phyloP scores from a whole-genome alignment of 1,140 invertebrate genomes.

The Orius laevigatus region DNA sequence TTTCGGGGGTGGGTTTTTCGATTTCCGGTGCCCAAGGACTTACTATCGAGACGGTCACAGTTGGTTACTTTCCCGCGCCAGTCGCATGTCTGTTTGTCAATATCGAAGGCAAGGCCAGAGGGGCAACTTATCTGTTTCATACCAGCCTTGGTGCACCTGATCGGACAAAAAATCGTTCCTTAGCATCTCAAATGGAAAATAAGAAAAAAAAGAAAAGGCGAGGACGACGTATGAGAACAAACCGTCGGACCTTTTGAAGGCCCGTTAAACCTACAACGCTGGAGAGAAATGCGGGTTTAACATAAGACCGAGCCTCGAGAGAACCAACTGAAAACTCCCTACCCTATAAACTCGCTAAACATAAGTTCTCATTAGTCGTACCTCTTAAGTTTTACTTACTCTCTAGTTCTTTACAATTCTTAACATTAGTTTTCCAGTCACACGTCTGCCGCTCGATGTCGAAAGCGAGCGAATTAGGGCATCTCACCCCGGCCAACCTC shows the following conservation, averaged over 20 bases:
- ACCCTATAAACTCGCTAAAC: neutral
- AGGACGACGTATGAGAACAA: neutral
- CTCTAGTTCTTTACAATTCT: conserved; percentile 82
- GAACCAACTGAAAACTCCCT: neutral
- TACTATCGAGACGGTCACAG: conserved; percentile 91
- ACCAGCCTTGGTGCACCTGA: conserved; percentile 80
- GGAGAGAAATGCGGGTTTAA: no score
- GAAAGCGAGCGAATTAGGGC: conserved; percentile 79
- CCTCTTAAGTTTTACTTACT: conserved; percentile 50
- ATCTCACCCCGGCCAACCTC: conserved; percentile 69
- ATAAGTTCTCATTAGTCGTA: no score
- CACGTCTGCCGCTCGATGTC: conserved; percentile 88
- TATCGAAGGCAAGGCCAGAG: conserved; percentile 86
- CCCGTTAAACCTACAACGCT: neutral
- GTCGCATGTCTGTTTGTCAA: conserved; percentile 92
- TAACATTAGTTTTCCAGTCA: conserved; percentile 90
- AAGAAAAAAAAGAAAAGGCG: conserved; percentile 1
- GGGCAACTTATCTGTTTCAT: conserved; percentile 88
- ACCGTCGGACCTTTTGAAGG: neutral
- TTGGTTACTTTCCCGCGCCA: conserved; percentile 93
- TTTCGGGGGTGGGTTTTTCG: no score
- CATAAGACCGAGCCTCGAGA: no score
- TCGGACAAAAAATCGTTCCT: conserved; percentile 18
- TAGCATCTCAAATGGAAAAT: neutral
- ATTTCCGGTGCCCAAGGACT: conserved; percentile 33